A percentile compares a stretch with the other conserved stretches of the same genome.
These are phyloP conservation scores for Melipona quadrifasciata DNA, from an alignment of 1,140 invertebrate genomes.

Conservation along the genomic window DNA sequence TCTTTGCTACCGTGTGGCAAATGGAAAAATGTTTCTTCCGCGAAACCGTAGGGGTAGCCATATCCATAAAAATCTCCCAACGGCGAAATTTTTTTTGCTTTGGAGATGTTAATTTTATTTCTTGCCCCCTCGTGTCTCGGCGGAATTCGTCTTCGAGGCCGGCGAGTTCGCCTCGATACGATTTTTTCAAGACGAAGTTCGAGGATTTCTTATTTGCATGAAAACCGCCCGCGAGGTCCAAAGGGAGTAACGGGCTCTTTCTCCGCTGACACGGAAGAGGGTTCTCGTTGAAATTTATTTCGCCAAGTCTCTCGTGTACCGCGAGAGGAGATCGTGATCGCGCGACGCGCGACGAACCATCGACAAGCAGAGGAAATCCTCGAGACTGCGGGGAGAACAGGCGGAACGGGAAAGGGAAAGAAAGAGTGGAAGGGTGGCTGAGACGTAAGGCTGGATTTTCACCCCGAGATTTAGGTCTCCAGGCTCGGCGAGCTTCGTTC, in stretches of 20 bases:
- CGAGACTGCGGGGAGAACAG: neutral
- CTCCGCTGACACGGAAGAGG: neutral
- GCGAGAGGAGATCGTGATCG: neutral
- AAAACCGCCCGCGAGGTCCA: neutral
- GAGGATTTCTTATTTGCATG: neutral
- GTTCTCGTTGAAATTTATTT: no score
- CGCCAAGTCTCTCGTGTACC: neutral
- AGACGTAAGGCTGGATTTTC: conserved; percentile 48
- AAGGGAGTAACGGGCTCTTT: no score
- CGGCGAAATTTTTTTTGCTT: no score
- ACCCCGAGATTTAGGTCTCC: conserved; percentile 59
- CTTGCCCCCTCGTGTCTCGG: neutral
- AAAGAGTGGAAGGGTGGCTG: neutral
- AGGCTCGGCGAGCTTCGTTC: conserved; percentile 28
- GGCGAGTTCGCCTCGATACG: neutral
- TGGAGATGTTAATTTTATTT: neutral
- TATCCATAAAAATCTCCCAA: no score
- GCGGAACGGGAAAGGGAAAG: neutral
- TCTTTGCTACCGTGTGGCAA: no score
- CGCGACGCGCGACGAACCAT: conserved; percentile 14
- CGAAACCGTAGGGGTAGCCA: no score
- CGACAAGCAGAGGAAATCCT: conserved; percentile 10
- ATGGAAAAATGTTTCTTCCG: no score
- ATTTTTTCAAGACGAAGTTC: neutral
- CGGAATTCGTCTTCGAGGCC: neutral